A percentile compares a stretch with the other conserved stretches of the same genome.
Evolutionary conservation across 2,113 vertebrate genomes (phyloP).

Genomic region (Entelurus aequoreus): DNA sequence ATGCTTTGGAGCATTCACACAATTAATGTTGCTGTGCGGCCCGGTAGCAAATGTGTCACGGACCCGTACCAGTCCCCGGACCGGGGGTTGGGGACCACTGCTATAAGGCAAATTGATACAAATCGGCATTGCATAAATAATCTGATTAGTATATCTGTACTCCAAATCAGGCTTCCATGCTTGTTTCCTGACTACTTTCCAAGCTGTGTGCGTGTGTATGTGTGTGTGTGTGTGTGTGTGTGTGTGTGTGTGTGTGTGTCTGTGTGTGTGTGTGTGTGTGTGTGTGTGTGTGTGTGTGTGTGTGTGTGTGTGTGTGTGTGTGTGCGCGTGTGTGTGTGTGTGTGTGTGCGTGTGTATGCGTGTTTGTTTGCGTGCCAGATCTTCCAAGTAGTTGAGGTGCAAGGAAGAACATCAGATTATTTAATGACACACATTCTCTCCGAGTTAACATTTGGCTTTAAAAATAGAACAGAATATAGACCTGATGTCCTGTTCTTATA

Average conservation of each 20-base stretch:
- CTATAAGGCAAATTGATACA: constrained; percentile 22
- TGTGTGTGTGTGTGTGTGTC: constrained; percentile 20
- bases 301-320: neutral
- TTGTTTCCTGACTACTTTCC: constrained; percentile 67
- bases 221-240: neutral
- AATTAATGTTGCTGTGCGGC: no score
- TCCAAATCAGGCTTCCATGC: constrained; percentile 53
- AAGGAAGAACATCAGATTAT: constrained; percentile 51
- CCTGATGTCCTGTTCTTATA: constrained; percentile 65
- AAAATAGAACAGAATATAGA: constrained; percentile 69
- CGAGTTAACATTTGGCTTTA: constrained; percentile 67
- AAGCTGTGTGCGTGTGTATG: constrained; percentile 2
- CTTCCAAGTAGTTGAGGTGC: constrained; percentile 14
- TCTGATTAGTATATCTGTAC: constrained; percentile 41
- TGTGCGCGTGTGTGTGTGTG: neutral
- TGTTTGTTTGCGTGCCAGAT: constrained; percentile 4
- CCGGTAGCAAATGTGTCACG: no score
- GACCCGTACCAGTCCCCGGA: no score
- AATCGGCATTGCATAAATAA: constrained; percentile 46
- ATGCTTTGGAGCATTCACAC: no score
- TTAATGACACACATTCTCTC: constrained; percentile 57
- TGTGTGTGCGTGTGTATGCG: constrained; percentile 9
- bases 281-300: constrained; percentile 13
- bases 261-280: no score
- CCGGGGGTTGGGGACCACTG: no score